phyloP scores from a whole-genome alignment of 2,888 invertebrate genomes.

The Acleris emargana region DNA sequence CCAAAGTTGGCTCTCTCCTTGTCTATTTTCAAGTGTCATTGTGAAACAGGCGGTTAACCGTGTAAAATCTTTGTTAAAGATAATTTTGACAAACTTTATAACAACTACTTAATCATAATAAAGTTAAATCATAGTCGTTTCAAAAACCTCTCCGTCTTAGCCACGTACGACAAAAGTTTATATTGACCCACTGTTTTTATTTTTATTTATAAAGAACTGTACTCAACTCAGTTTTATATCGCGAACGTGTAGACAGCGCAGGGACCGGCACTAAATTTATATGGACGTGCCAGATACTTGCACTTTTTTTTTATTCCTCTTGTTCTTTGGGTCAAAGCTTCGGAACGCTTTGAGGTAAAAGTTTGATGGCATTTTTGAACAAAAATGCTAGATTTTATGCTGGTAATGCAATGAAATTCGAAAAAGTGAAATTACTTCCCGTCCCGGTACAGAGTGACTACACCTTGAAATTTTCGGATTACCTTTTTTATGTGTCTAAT shows the following conservation, averaged over 20 bases:
- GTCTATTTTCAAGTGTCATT: no score
- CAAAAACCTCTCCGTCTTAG: no score
- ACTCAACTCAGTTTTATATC: constrained; percentile 32
- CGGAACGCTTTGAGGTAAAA: constrained; percentile 6
- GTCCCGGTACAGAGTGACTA: no score
- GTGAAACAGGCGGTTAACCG: no score
- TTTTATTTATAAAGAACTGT: not conserved
- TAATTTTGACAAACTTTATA: no score
- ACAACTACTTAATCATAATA: no score
- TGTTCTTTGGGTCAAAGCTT: constrained; percentile 26
- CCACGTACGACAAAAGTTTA: not conserved
- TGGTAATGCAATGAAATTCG: not conserved
- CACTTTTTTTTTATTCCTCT: constrained; percentile 29
- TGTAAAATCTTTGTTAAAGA: no score
- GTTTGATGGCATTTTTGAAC: constrained; percentile 19
- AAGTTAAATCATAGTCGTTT: no score
- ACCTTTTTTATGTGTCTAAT: no score
- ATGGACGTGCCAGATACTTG: constrained; percentile 19
- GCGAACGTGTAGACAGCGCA: constrained; percentile 4
- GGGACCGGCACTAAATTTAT: constrained; percentile 33
- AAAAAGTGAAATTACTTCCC: no score
- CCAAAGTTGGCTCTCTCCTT: no score
- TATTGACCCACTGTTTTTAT: constrained; percentile 11
- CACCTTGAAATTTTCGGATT: no score
- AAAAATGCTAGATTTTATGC: not conserved